A percentile compares a stretch with the other conserved stretches of the same genome.
Conservation (phyloP, 2,797 vertebrate species). For the Lemur catta region DNA sequence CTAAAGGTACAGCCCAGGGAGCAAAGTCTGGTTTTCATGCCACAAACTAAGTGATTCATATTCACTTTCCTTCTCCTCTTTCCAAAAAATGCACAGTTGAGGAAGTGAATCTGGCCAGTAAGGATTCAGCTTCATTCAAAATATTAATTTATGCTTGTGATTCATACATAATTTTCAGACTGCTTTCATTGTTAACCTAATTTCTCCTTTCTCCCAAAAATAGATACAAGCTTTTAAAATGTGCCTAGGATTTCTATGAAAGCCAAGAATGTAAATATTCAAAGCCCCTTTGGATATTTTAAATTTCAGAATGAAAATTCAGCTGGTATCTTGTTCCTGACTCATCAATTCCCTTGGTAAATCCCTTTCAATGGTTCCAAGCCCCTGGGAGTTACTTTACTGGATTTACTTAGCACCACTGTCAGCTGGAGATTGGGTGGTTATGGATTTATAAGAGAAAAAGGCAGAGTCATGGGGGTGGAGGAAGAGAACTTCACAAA, state of each 20-base stretch:
- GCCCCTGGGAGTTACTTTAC: not conserved
- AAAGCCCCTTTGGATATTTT: not conserved
- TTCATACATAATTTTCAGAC: not conserved
- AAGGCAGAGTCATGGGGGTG: not conserved
- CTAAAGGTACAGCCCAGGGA: not conserved
- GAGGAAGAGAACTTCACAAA: not conserved
- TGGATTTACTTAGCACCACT: not conserved
- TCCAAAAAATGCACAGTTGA: not conserved
- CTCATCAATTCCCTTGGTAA: not conserved
- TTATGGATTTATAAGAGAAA: not conserved
- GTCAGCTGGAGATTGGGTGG: not conserved
- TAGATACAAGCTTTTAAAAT: slow-evolving; percentile 36
- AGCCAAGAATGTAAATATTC: slow-evolving; percentile 18
- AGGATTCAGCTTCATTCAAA: not conserved
- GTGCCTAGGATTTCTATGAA: slow-evolving; percentile 24
- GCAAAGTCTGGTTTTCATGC: not conserved
- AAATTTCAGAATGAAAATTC: slow-evolving; percentile 35
- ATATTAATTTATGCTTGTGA: slow-evolving; percentile 23
- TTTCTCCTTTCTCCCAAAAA: slow-evolving; percentile 42
- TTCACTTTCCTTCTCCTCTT: not conserved
- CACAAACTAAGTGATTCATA: not conserved
- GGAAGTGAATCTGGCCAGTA: not conserved
- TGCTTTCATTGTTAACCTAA: slow-evolving; percentile 49
- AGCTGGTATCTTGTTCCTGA: not conserved
- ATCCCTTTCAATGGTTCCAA: not conserved